Conservation (phyloP, 2,113 vertebrate species). For the Pionites leucogaster region DNA sequence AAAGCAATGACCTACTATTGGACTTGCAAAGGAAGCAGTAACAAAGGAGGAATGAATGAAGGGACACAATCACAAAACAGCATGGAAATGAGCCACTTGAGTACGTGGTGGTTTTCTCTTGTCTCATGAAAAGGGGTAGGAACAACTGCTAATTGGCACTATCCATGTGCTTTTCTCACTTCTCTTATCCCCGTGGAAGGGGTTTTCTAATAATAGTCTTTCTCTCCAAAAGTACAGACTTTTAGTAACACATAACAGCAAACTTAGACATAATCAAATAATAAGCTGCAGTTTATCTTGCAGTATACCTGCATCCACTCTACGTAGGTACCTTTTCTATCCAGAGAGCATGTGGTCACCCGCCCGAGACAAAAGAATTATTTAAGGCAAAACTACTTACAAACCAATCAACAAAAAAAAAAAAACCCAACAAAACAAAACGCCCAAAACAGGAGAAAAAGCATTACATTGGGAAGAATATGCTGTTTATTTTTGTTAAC, state of each 20-base stretch:
- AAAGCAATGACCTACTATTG: neutral
- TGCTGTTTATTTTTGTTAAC: neutral
- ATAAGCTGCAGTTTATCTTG: neutral
- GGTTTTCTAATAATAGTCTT: neutral
- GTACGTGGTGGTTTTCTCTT: neutral
- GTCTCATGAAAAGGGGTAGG: neutral
- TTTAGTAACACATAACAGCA: neutral
- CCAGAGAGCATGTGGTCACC: neutral
- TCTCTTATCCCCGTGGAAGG: neutral
- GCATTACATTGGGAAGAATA: neutral
- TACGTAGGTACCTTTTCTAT: neutral
- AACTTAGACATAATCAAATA: neutral
- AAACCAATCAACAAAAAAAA: accelerated
- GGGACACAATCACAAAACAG: neutral
- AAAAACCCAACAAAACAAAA: no score
- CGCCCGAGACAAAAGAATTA: neutral
- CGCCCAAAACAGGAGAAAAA: neutral
- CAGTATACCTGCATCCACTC: neutral
- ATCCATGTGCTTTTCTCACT: neutral
- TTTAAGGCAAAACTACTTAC: neutral
- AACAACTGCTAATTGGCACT: neutral
- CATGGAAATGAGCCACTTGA: accelerated
- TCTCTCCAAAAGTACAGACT: neutral
- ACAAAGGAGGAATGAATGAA: neutral
- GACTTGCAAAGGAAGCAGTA: neutral